Percentiles rank a stretch among this genome's conserved stretches.
Evolutionary conservation across 2,888 invertebrate genomes (phyloP).

Genomic region (Caenorhabditis sulstoni): DNA sequence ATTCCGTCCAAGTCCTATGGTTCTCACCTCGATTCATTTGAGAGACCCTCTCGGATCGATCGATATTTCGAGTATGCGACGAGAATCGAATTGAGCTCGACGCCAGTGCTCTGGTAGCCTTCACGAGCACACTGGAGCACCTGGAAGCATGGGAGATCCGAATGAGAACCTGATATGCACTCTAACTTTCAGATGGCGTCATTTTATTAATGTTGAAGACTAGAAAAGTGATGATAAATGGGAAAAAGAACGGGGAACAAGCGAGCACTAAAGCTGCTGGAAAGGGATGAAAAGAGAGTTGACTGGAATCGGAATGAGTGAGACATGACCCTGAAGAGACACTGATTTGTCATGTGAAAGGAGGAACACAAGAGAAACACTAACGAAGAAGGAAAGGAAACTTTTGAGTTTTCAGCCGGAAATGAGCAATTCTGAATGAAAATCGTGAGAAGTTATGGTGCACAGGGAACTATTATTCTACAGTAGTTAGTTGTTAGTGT

Average conservation of each 20-base stretch:
- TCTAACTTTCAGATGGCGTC: not conserved
- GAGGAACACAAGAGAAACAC: not conserved
- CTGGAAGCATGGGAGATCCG: constrained; percentile 58
- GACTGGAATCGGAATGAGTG: constrained; percentile 35
- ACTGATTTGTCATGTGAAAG: constrained; percentile 26
- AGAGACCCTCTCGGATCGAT: constrained; percentile 56
- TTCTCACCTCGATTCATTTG: constrained; percentile 55
- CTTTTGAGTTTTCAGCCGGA: too few relatives aligned
- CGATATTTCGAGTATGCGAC: constrained; percentile 73
- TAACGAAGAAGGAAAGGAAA: not conserved
- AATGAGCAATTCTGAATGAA: not conserved
- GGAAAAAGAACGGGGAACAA: constrained; percentile 1
- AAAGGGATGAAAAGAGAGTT: not conserved
- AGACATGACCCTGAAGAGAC: constrained; percentile 34
- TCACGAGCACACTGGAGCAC: constrained; percentile 77
- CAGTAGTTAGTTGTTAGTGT: constrained; percentile 41
- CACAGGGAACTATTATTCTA: constrained; percentile 23
- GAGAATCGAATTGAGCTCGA: constrained; percentile 77
- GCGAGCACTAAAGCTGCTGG: constrained; percentile 47
- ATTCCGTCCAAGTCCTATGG: too few relatives aligned
- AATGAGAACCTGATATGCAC: not conserved
- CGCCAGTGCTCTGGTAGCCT: constrained; percentile 73
- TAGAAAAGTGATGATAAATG: constrained; percentile 25
- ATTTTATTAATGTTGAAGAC: constrained; percentile 20
- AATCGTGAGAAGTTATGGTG: constrained; percentile 47